Percentiles rank a stretch among this genome's conserved stretches.
Conservation (phyloP, 2,797 vertebrate genomes). For the Setipinna tenuifilis region DNA sequence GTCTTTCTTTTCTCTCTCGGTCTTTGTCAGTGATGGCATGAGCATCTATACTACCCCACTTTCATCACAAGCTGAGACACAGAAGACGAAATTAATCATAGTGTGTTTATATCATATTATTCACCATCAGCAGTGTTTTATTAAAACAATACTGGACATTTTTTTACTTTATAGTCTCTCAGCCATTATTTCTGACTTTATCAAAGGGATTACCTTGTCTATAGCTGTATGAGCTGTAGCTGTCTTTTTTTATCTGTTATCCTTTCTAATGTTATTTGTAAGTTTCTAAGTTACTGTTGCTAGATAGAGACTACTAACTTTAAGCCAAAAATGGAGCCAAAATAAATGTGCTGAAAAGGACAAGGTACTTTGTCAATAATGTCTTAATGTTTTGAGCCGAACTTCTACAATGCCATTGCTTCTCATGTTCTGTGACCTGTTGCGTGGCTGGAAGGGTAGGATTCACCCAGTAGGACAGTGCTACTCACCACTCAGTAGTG, state of each 20-base stretch:
- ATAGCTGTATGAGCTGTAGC: background rate
- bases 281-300: too few species aligned
- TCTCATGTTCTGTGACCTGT: background rate
- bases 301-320: too few species aligned
- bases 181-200: background rate
- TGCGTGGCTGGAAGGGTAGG: background rate
- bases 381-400: background rate
- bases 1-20: slow-evolving; percentile 3
- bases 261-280: too few species aligned
- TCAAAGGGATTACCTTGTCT: background rate
- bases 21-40: background rate
- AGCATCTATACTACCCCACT: background rate
- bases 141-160: background rate
- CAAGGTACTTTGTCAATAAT: background rate
- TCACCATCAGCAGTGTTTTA: background rate
- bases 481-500: background rate
- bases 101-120: too few species aligned
- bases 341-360: background rate
- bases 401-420: background rate
- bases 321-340: background rate
- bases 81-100: background rate
- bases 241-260: too few species aligned
- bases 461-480: background rate
- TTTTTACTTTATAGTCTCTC: background rate
- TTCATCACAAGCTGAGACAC: background rate